A percentile compares a stretch with the other conserved stretches of the same genome.
Evolutionary conservation across 2,888 invertebrate species (phyloP).

Genomic region (Torymus texanus): DNA sequence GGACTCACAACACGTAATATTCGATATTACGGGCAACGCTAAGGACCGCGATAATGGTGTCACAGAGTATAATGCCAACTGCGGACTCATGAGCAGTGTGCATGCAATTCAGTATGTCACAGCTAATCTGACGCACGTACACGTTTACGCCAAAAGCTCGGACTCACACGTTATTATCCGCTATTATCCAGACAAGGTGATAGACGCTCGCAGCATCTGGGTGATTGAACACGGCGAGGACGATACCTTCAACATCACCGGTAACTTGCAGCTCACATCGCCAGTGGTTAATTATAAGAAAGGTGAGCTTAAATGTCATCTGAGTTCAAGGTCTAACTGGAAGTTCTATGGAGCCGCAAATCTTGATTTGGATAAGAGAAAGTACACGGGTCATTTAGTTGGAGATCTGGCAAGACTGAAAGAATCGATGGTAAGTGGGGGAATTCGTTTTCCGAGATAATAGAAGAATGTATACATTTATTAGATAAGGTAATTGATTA

Average conservation of each 20-base stretch:
- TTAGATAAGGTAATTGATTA: not conserved
- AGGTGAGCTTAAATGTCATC: conserved; percentile 82
- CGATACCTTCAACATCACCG: conserved; percentile 80
- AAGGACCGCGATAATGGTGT: conserved; percentile 71
- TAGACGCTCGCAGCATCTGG: conserved; percentile 85
- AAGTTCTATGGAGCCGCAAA: conserved; percentile 83
- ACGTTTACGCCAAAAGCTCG: conserved; percentile 74
- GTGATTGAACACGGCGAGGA: conserved; percentile 77
- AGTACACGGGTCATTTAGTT: conserved; percentile 78
- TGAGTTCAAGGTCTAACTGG: conserved; percentile 80
- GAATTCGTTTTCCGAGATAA: not conserved
- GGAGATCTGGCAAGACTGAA: conserved; percentile 84
- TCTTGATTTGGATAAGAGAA: conserved; percentile 83
- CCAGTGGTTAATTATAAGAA: conserved; percentile 82
- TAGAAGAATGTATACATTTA: too few species aligned
- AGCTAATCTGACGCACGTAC: conserved; percentile 78
- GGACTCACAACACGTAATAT: conserved; percentile 77
- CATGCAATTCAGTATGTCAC: conserved; percentile 79
- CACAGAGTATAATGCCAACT: conserved; percentile 75
- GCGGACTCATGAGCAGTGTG: conserved; percentile 78
- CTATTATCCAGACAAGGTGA: conserved; percentile 82
- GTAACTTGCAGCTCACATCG: conserved; percentile 80
- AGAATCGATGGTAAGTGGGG: conserved; percentile 79
- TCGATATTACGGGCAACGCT: conserved; percentile 78
- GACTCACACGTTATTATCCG: conserved; percentile 76